Evolutionary conservation across 2,888 invertebrate species (phyloP), one percentile per base, ranked within the genome.

Genomic region (Andrena bicolor): DNA sequence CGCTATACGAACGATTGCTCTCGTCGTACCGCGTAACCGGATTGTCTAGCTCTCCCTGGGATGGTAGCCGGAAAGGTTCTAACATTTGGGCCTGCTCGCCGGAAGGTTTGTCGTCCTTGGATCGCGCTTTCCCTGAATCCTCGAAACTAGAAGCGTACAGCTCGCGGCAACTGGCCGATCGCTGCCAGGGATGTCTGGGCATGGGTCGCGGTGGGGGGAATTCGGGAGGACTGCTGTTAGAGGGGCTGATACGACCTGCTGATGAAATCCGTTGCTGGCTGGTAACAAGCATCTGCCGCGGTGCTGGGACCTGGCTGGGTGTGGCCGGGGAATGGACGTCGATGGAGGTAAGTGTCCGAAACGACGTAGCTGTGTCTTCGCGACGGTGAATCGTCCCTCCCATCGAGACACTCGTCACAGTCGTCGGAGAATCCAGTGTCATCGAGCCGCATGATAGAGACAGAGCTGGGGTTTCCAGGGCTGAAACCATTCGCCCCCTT

Each of bases 391-490:
- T 96, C 96, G 95, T 97, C 97, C 92, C 93, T 86, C 88, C 92
- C 92, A 92, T 93, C 92, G 93, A 94, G 92, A 90, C 93, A 94
- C 92, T 94, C 94, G 94, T 94, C 94, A 90, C 94, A 94, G 96
- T 97, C 97, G 96, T 97, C 97, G 96, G 97, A 97, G 97, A 97
- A 97, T 95, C 97, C 96, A 96, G 96, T 96, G 94, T 96, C 95
- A 95, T 95, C 95, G 95, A 95, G 89, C 94, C 95, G 95, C 95
- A 94, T 93, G 95, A 95, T 92, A 95, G 95, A 94, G 95, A 95
- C 92, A 95, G 95, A 91, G 93, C 93, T 90, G 94, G 94, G 75
- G 94, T 94, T 93, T 90, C 93, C 93, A 93, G 91, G 74, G 93
- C 94, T 94, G 88, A 30, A 86, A 91, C 72, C 20, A 77, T 65